Conservation (phyloP, 2,797 vertebrate species). For the Gadopsis bispinosus region DNA sequence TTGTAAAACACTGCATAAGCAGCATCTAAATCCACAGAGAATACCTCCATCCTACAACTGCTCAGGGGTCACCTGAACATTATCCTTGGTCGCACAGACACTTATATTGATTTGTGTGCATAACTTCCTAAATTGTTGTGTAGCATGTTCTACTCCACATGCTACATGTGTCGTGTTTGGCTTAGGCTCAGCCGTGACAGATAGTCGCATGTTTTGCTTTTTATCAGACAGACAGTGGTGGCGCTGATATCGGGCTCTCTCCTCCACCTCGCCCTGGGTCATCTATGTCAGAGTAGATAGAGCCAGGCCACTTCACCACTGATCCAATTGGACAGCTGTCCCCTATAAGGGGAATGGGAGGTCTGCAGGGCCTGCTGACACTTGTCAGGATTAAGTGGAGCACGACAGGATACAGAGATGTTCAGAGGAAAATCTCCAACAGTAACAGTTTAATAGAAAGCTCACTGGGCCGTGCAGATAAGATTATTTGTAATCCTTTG, state of each 20-base stretch:
- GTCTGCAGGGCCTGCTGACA: slow-evolving; percentile 36
- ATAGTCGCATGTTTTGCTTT: slow-evolving; percentile 17
- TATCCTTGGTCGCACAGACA: background rate
- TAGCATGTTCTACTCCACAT: slow-evolving; percentile 25
- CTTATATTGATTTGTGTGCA: background rate
- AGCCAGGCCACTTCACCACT: slow-evolving; percentile 35
- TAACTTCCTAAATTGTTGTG: slow-evolving; percentile 1
- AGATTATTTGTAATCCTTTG: slow-evolving; percentile 28
- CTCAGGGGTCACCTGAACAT: background rate
- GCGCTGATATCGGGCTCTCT: slow-evolving; percentile 48
- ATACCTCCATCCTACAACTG: background rate
- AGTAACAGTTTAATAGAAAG: slow-evolving; percentile 39
- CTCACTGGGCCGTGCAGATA: slow-evolving; percentile 24
- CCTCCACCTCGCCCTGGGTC: slow-evolving; percentile 51
- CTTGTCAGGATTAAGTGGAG: slow-evolving; percentile 44
- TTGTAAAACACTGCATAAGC: background rate
- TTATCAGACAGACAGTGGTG: slow-evolving; percentile 46
- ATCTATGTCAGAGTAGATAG: slow-evolving; percentile 52
- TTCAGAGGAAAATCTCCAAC: slow-evolving; percentile 38
- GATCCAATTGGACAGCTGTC: slow-evolving; percentile 54
- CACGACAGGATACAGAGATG: slow-evolving; percentile 39
- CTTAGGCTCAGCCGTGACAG: slow-evolving; percentile 27
- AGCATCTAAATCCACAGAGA: background rate
- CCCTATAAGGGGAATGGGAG: slow-evolving; percentile 27
- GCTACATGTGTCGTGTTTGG: slow-evolving; percentile 14